These are phyloP conservation scores for Liolophura sinensis DNA, from an alignment of 1,140 invertebrate genomes.

Conservation along the genomic window DNA sequence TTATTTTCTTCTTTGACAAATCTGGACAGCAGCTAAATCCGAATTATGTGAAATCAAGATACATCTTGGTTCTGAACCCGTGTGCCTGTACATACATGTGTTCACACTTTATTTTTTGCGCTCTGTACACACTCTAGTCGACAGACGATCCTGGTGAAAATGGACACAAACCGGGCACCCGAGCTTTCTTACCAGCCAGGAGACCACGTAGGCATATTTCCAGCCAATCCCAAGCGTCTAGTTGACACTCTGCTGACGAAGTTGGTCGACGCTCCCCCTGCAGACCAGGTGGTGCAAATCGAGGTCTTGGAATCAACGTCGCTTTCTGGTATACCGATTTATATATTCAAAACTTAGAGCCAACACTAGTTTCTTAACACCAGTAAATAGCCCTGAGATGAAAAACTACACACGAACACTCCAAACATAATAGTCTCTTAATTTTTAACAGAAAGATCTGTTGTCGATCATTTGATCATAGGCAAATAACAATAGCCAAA, in stretches of 20 bases:
- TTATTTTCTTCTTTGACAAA: too few species aligned
- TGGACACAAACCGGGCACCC: not conserved
- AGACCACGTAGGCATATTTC: conserved; percentile 1
- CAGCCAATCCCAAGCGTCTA: not conserved
- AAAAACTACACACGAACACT: too few species aligned
- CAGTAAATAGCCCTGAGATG: too few species aligned
- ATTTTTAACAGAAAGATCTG: too few species aligned
- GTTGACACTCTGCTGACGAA: not conserved
- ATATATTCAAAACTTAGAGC: too few species aligned
- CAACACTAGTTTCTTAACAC: too few species aligned
- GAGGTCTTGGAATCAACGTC: not conserved
- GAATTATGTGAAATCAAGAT: not conserved
- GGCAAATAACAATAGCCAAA: too few species aligned
- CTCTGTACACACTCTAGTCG: not conserved
- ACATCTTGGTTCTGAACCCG: not conserved
- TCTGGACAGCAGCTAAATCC: not conserved
- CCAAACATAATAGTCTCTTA: too few species aligned
- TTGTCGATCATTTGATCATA: too few species aligned
- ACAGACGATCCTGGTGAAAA: not conserved
- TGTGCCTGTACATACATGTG: not conserved
- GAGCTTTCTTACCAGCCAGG: not conserved
- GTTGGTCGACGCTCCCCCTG: not conserved
- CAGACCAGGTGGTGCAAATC: not conserved
- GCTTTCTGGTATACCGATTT: too few species aligned
- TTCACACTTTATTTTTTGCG: not conserved